Evolutionary conservation across 2,888 invertebrate species (phyloP).

Genomic region (Plebejus argus): DNA sequence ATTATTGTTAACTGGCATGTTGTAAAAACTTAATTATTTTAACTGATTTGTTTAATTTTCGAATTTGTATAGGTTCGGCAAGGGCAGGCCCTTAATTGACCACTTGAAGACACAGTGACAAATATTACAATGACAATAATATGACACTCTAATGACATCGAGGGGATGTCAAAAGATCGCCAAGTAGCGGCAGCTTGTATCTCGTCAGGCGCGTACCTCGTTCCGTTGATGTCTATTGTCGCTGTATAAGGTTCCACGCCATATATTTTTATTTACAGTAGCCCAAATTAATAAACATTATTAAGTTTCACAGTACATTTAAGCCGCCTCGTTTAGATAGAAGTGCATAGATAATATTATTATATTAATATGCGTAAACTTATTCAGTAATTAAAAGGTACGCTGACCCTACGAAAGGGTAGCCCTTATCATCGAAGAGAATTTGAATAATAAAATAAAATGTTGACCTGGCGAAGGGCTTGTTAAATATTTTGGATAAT

Average conservation of each 20-base stretch:
- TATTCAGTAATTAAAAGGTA: slow-evolving; percentile 15
- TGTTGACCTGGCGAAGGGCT: background rate
- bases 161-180: background rate
- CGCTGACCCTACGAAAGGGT: slow-evolving; percentile 22
- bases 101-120: background rate
- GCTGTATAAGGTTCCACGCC: slow-evolving; percentile 9
- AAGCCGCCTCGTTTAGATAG: slow-evolving; percentile 23
- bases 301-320: slow-evolving; percentile 31
- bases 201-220: background rate
- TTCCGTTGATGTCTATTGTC: background rate
- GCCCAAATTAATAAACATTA: slow-evolving; percentile 31
- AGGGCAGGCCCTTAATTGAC: background rate
- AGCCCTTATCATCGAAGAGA: background rate
- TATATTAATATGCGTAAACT: slow-evolving; percentile 26
- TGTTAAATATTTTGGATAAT: background rate
- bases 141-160: background rate
- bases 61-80: background rate
- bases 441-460: slow-evolving; percentile 7
- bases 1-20: background rate
- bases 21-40: background rate
- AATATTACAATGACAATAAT: background rate
- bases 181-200: background rate
- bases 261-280: slow-evolving; percentile 28
- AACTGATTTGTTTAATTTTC: background rate
- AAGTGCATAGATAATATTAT: slow-evolving; percentile 25